Percentiles rank a stretch among this genome's conserved stretches.
Conservation (phyloP, 1,140 invertebrate species). For the Antheraea mylitta region DNA sequence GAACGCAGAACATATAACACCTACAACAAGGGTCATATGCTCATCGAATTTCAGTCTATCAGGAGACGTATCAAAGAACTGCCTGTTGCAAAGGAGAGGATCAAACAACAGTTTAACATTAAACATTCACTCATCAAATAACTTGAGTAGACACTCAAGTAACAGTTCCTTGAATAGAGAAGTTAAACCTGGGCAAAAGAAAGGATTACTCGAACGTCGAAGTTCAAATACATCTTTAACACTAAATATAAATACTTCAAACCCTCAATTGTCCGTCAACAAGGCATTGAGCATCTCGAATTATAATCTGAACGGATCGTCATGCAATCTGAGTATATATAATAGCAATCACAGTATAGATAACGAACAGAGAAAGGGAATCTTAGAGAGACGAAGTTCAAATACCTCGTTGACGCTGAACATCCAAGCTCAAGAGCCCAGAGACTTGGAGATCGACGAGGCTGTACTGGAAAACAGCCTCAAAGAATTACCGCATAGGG, state of each 20-base stretch:
- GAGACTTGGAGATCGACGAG: constrained; percentile 73
- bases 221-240: constrained; percentile 94
- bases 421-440: constrained; percentile 66
- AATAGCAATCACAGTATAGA: constrained; percentile 76
- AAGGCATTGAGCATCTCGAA: constrained; percentile 73
- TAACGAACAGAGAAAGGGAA: constrained; percentile 65
- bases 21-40: constrained; percentile 60
- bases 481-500: constrained; percentile 59
- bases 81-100: constrained; percentile 88
- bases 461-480: constrained; percentile 52
- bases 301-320: constrained; percentile 72
- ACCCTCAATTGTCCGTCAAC: constrained; percentile 73
- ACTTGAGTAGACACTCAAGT: constrained; percentile 79
- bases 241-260: constrained; percentile 80
- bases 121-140: constrained; percentile 76
- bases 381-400: constrained; percentile 70
- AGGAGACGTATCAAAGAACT: constrained; percentile 79
- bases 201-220: constrained; percentile 86
- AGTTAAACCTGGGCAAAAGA: constrained; percentile 72
- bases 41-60: constrained; percentile 63
- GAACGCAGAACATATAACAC: constrained; percentile 63
- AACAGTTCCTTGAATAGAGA: constrained; percentile 76
- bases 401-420: constrained; percentile 73
- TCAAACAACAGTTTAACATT: constrained; percentile 93
- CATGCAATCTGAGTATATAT: constrained; percentile 70